These are phyloP conservation scores for Egretta garzetta DNA, from an alignment of 2,113 vertebrate species.

Conservation along the genomic window DNA sequence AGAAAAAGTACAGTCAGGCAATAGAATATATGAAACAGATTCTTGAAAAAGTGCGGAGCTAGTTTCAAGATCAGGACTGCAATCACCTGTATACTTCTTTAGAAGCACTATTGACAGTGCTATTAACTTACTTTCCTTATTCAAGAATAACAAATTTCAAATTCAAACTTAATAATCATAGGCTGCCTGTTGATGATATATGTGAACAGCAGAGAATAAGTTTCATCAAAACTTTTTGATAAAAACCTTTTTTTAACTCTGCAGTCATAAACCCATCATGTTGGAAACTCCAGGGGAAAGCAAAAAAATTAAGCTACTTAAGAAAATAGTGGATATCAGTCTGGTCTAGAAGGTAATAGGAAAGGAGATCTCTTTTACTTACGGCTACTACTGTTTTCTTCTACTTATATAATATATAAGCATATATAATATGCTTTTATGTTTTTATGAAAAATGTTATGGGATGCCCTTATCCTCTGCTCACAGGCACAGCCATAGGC, in stretches of 20 bases:
- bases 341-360: background rate
- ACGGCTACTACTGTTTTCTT: background rate
- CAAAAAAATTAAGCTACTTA: background rate
- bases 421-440: background rate
- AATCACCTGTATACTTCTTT: background rate
- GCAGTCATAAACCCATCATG: background rate
- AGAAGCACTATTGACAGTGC: background rate
- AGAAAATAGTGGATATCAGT: background rate
- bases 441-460: background rate
- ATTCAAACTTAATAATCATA: background rate
- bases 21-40: background rate
- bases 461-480: background rate
- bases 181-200: background rate
- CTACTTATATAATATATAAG: no score
- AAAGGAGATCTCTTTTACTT: background rate
- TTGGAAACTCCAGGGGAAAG: background rate
- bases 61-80: background rate
- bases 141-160: background rate
- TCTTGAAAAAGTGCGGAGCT: background rate
- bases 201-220: background rate
- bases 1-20: background rate
- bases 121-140: background rate
- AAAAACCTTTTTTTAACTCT: background rate
- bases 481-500: background rate
- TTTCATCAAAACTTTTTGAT: background rate